phyloP scores from a whole-genome alignment of 2,888 invertebrate species.

The Falcaria lacertinaria region DNA sequence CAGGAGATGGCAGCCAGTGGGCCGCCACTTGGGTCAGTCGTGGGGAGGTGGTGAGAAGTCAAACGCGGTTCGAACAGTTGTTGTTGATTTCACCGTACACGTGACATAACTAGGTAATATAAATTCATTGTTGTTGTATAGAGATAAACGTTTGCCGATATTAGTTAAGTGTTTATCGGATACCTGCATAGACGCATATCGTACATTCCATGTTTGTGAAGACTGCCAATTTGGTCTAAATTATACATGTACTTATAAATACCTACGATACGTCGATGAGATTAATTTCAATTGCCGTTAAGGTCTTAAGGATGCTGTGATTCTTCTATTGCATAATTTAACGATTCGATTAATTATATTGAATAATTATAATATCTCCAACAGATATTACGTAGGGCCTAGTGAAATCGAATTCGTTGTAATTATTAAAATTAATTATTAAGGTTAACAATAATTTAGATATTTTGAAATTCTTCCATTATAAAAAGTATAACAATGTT shows the following conservation, averaged over 20 bases:
- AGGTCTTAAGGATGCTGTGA: conserved; percentile 79
- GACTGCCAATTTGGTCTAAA: conserved; percentile 80
- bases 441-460: conserved; percentile 67
- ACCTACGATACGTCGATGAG: conserved; percentile 75
- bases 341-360: conserved; percentile 57
- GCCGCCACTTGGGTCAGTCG: neutral
- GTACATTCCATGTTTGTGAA: conserved; percentile 79
- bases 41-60: no score
- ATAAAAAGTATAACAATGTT: conserved; percentile 51
- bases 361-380: conserved; percentile 62
- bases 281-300: conserved; percentile 76
- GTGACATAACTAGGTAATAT: conserved; percentile 60
- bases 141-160: conserved; percentile 69
- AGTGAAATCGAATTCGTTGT: conserved; percentile 75
- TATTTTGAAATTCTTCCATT: conserved; percentile 72
- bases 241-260: conserved; percentile 74
- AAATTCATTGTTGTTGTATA: conserved; percentile 76
- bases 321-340: conserved; percentile 79
- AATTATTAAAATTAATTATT: conserved; percentile 60
- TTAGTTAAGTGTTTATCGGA: conserved; percentile 75
- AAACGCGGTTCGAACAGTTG: conserved; percentile 16
- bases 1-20: neutral
- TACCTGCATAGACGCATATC: conserved; percentile 79
- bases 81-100: conserved; percentile 58
- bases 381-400: conserved; percentile 75